Conservation (phyloP, 1,140 invertebrate genomes). For the Theocolax elegans region DNA sequence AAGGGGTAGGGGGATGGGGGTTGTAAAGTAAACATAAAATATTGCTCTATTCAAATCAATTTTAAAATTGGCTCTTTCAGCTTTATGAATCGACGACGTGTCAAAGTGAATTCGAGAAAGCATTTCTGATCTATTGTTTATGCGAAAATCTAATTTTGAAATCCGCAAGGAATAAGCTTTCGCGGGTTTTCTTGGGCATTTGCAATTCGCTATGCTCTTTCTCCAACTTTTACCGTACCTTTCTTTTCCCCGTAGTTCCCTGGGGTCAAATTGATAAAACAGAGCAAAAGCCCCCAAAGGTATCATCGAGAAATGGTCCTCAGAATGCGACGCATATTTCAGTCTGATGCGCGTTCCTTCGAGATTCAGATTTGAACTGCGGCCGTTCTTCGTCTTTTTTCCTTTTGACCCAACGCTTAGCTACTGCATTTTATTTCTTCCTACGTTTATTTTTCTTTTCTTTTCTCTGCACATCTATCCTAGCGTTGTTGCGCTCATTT, state of each 20-base stretch:
- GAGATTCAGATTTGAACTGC: conserved; percentile 9
- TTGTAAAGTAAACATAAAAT: too few relatives aligned
- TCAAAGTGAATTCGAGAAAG: background rate
- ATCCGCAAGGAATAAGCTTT: background rate
- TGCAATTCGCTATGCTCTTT: background rate
- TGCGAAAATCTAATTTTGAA: conserved; percentile 11
- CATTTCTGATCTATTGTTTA: background rate
- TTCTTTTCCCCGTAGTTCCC: conserved; percentile 18
- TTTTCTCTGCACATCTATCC: background rate
- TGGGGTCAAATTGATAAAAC: conserved; percentile 40
- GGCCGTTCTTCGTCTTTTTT: background rate
- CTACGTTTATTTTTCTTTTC: too few relatives aligned
- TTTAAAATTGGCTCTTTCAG: too few relatives aligned
- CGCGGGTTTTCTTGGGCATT: background rate
- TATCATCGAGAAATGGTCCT: conserved; percentile 30
- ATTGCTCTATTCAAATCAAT: too few relatives aligned
- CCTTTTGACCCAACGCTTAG: too few relatives aligned
- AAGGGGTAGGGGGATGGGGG: too few relatives aligned
- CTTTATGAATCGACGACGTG: too few relatives aligned
- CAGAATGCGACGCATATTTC: conserved; percentile 38
- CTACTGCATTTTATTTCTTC: background rate
- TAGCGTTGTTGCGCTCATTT: background rate
- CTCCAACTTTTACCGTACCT: background rate
- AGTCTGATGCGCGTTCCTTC: conserved; percentile 12
- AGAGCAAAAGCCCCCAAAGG: conserved; percentile 35